phyloP scores from a whole-genome alignment of 2,888 invertebrate genomes.

The Eristalis arbustorum region DNA sequence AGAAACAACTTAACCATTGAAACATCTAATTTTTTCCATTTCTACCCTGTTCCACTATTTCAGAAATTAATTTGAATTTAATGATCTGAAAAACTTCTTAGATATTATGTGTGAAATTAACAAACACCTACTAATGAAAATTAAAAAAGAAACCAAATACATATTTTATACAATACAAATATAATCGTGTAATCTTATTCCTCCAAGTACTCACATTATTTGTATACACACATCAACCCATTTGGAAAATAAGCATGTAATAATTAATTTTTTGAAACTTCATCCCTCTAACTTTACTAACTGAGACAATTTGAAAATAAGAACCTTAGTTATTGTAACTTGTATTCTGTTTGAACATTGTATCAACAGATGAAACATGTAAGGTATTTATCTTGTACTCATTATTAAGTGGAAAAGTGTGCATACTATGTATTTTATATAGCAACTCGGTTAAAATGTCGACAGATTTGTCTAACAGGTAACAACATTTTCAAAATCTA shows the following conservation, averaged over 20 bases:
- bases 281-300: neutral
- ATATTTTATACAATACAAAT: conserved; percentile 39
- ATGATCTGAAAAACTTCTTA: conserved; percentile 49
- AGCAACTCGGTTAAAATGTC: conserved; percentile 54
- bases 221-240: neutral
- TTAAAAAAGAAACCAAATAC: conserved; percentile 17
- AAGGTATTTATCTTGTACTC: conserved; percentile 40
- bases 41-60: conserved; percentile 11
- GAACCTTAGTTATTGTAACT: neutral
- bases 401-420: conserved; percentile 49
- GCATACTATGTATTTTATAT: conserved; percentile 56
- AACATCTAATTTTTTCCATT: conserved; percentile 36
- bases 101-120: conserved; percentile 58
- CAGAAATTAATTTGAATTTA: conserved; percentile 18
- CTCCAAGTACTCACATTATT: neutral
- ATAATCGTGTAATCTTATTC: neutral
- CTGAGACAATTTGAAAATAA: neutral
- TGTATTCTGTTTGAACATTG: conserved; percentile 1
- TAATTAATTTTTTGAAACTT: neutral
- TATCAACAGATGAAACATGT: conserved; percentile 20
- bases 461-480: conserved; percentile 40
- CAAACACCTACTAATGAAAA: conserved; percentile 49
- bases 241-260: neutral
- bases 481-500: conserved; percentile 44
- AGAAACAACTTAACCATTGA: conserved; percentile 11